These are phyloP conservation scores for Merluccius polli DNA, from an alignment of 2,797 vertebrate species.

Conservation along the genomic window DNA sequence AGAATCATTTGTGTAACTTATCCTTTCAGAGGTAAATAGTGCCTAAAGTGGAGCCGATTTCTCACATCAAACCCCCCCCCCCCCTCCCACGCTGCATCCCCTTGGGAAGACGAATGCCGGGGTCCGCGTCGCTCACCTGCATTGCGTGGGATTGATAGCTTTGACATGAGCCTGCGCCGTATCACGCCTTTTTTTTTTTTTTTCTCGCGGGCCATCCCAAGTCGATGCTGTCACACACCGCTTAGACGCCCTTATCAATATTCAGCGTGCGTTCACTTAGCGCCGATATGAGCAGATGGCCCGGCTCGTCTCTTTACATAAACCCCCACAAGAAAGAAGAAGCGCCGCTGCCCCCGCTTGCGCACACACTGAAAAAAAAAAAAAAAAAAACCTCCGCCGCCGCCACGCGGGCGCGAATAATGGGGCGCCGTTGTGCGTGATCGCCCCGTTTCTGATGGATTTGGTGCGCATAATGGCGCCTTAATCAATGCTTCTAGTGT, in stretches of 20 bases:
- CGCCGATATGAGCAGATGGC: slow-evolving; percentile 60
- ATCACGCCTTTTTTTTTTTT: too few species aligned
- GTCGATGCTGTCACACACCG: slow-evolving; percentile 34
- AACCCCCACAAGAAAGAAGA: slow-evolving; percentile 30
- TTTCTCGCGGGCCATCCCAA: neutral
- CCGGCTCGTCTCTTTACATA: slow-evolving; percentile 47
- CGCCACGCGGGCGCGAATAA: slow-evolving; percentile 30
- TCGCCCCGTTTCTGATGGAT: slow-evolving; percentile 60
- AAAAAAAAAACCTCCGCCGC: too few species aligned
- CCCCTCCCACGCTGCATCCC: neutral
- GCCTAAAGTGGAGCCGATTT: neutral
- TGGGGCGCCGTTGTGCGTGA: slow-evolving; percentile 56
- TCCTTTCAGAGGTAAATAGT: too few species aligned
- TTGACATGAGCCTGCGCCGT: slow-evolving; percentile 26
- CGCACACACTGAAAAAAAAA: neutral
- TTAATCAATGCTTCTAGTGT: slow-evolving; percentile 66
- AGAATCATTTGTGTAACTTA: neutral
- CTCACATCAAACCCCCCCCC: neutral
- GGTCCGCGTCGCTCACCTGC: slow-evolving; percentile 10
- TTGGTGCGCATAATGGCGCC: slow-evolving; percentile 59
- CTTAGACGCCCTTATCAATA: slow-evolving; percentile 47
- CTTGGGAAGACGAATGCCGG: neutral
- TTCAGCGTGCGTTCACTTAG: slow-evolving; percentile 43
- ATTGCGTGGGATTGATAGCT: slow-evolving; percentile 40
- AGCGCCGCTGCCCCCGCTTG: neutral